Base-by-base conservation (phyloP, 35 echinoderm and acorn worm genomes). In the Holothuria glaberrima region DNA sequence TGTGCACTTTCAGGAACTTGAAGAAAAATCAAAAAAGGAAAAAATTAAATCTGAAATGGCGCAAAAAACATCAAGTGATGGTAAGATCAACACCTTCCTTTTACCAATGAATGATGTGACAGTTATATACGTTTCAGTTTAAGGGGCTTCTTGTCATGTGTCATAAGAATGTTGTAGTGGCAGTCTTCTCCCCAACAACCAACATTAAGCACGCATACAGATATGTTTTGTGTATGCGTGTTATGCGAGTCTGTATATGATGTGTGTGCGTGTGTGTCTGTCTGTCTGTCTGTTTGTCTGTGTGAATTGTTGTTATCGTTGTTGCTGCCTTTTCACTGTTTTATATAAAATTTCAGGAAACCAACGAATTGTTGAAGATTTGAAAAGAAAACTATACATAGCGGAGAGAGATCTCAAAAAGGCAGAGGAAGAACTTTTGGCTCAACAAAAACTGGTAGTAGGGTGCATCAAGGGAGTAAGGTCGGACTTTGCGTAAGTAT, bases 381-480 rank as follows among this genome's bases (percentile, higher is more conserved):
- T 89, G 30, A 94, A 94, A 79, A 57, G 95, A 28, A 88, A 94
- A 44, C 68, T 97, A 6, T 97, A 94, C 50, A 92, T 83, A 4
- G 88, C 62, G 31, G 92, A 97, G 18, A 91, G 83, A 30, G 90
- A 92, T 65, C n/a, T 94, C 20, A 50, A 62, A 3, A 82, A 88
- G 29, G 57, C 91, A 1, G 90, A 94, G 29, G 68, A 92, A 46
- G 95, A 97, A 36, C 24, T 97, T 10, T 35, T 88, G 20, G 77
- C 86, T 5, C 95, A 97, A 35, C 95, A 97, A 36, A 94, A 76
- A 72, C 80, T 97, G 14, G 67, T 62, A 13, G 96, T 92, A 18
- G 96, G 96, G 6, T 98, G 96, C 68, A 65, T 98, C 50, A 98
- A 92, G 72, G 96, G 96, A 71, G 70, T 98, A 25, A 72, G 88